Base-by-base conservation (phyloP, 2,113 vertebrate genomes). In the Ailurus styani region DNA sequence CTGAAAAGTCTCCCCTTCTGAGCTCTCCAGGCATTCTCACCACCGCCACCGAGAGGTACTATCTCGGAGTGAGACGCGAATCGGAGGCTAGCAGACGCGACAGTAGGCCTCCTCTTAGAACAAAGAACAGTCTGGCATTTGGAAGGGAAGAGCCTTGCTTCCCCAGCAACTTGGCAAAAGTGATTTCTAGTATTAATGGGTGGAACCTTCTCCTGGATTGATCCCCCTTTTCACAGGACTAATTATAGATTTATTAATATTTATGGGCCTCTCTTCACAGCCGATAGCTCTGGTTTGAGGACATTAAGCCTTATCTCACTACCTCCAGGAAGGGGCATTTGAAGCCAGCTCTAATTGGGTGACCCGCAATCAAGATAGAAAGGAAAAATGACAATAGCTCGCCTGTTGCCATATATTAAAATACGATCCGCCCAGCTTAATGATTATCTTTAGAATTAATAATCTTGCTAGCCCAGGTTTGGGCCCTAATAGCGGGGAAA, bases 161-260 rank as follows among this genome's bases (percentile, higher is more conserved):
- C 90, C 85, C 93, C 64, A 72, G 96, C 84, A 95, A 95, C 93
- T 97, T 81, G 47, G 55, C 64, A 85, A 93, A 93, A 97, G 90
- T 88, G 97, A 85, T 90, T 98, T 90, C 55, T 62, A 17, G 75
- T 94, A 77, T 87, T 96, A 95, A 93, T 2, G 62, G 98, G 97
- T 10, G 82, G 98, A 97, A 0, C 1, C 96, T 97, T 98, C 55
- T 97, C 93, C 86, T 96, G 94, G 90, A 98, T 98, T 97, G 92
- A 97, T 83, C 93, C 97, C 81, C 95, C 93, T 98, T 98, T 99
- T 98, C 98, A 98, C 97, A 96, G 97, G 97, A 97, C 98, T 99
- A 98, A 99, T 99, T 98, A 98, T 98, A 98, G 98, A 98, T 92
- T 86, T 97, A 99, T 99, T 99, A 99, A 98, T 99, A 99, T 99